These are phyloP conservation scores for Dendrocincla fuliginosa DNA, from an alignment of 2,797 vertebrate genomes.

Conservation along the genomic window DNA sequence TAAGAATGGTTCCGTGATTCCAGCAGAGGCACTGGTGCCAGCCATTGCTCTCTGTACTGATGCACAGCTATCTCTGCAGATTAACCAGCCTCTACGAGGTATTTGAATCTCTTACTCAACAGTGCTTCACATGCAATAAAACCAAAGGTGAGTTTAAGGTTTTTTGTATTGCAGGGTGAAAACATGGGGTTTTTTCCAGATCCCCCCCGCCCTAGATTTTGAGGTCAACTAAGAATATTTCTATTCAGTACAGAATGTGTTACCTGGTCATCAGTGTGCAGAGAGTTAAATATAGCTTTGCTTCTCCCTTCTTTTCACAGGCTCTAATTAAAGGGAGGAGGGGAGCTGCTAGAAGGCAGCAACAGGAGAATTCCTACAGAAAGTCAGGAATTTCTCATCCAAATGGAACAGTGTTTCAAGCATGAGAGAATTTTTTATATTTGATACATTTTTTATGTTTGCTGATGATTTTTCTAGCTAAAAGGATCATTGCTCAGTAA, in stretches of 20 bases:
- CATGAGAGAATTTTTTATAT: background rate
- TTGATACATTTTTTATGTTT: background rate
- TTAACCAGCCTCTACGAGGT: background rate
- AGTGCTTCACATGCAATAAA: background rate
- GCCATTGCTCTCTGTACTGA: background rate
- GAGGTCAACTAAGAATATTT: background rate
- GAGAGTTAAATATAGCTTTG: background rate
- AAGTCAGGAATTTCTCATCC: background rate
- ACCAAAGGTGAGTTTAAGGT: background rate
- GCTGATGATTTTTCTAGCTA: background rate
- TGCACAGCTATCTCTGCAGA: background rate
- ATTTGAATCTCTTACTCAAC: background rate
- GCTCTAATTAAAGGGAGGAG: background rate
- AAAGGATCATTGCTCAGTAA: background rate
- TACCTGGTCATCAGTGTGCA: background rate
- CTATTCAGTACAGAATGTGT: background rate
- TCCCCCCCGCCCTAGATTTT: background rate
- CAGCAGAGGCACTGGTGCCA: slow-evolving; percentile 2
- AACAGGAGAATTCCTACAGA: background rate
- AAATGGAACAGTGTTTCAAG: background rate
- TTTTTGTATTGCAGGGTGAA: background rate
- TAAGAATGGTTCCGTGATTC: background rate
- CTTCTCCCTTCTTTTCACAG: background rate
- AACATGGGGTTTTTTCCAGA: background rate
- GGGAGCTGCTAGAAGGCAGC: background rate